Evolutionary conservation across 2,797 vertebrate species (phyloP).

Genomic region (Peromyscus attwateri): DNA sequence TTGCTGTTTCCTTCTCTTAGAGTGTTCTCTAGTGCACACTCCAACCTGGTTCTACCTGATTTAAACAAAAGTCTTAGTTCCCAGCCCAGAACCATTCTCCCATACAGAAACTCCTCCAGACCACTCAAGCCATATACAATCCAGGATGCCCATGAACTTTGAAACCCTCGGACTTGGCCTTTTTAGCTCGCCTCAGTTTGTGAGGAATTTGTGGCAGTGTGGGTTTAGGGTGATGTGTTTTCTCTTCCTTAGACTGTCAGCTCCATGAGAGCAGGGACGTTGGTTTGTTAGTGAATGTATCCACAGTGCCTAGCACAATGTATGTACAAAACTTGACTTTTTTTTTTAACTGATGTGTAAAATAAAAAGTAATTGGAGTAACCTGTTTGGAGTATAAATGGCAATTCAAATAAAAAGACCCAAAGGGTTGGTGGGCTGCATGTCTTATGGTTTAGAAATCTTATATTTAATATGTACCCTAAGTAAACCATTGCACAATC

Average conservation of each 20-base stretch:
- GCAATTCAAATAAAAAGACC: neutral
- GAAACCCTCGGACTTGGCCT: neutral
- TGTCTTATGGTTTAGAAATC: conserved; percentile 4
- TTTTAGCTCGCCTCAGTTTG: neutral
- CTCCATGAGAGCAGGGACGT: conserved; percentile 25
- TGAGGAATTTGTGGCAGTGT: neutral
- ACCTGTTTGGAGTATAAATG: neutral
- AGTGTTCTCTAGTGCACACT: neutral
- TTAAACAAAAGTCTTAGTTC: neutral
- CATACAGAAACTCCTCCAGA: neutral
- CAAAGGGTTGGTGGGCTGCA: neutral
- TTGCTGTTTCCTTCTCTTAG: neutral
- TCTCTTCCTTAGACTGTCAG: neutral
- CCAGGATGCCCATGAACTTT: neutral
- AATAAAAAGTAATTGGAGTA: conserved; percentile 45
- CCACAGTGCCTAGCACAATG: neutral
- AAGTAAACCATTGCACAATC: neutral
- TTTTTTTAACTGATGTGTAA: conserved; percentile 43
- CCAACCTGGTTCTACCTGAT: neutral
- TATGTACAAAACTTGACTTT: neutral
- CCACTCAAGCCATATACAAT: neutral
- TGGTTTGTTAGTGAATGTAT: neutral
- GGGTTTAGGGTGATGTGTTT: neutral
- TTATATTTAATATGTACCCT: neutral
- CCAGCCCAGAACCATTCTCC: neutral